phyloP scores from a whole-genome alignment of 2,113 vertebrate genomes.

The Semnornis frantzii region DNA sequence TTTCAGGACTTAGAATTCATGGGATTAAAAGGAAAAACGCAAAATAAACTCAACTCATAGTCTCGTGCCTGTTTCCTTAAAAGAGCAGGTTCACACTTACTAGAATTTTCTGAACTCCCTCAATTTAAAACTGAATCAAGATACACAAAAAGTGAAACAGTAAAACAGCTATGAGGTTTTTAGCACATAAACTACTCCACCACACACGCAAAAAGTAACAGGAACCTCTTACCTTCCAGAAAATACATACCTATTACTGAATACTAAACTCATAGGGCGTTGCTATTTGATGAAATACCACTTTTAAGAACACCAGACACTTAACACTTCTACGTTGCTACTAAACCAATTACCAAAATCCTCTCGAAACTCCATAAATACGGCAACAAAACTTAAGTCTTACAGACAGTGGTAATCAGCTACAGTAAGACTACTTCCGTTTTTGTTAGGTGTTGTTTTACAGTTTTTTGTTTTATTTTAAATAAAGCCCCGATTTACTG shows the following conservation, averaged over 20 bases:
- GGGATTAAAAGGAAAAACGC: rapidly evolving
- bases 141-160: background rate
- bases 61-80: rapidly evolving
- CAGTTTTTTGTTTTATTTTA: background rate
- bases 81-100: rapidly evolving
- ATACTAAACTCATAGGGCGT: background rate
- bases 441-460: rapidly evolving
- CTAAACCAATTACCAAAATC: background rate
- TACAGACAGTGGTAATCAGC: rapidly evolving
- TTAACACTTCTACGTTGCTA: rapidly evolving
- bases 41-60: background rate
- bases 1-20: background rate
- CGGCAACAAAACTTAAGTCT: rapidly evolving
- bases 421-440: no score
- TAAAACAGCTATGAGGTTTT: background rate
- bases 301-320: background rate
- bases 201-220: no score
- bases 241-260: background rate
- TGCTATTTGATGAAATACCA: background rate
- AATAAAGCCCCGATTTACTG: no score
- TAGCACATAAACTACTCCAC: background rate
- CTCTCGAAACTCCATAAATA: background rate
- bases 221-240: background rate
- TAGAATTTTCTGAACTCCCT: rapidly evolving
- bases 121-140: background rate